Base-by-base conservation (phyloP, 64 coral and sea anemone species). In the Pocillopora damicornis region DNA sequence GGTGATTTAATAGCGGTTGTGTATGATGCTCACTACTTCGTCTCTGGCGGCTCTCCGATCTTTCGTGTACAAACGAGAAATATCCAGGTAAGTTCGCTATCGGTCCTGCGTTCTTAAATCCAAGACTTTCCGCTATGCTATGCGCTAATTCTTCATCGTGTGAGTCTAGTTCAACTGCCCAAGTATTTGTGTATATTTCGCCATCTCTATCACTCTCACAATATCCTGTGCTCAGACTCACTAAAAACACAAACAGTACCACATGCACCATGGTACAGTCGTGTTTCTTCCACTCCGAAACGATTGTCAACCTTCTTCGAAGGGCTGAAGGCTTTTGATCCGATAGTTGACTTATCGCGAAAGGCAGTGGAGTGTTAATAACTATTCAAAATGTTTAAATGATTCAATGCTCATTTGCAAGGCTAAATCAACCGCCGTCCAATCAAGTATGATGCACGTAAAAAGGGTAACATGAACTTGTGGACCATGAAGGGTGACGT, bases 151-250 rank as follows among this genome's bases (percentile, higher is more conserved):
- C 17, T 22, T 90, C 84, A 11, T 99, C 97, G 76, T 92, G 82
- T 5, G 87, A 26, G 67, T 92, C 90, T 1, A 99, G 79, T 91
- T 95, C 82, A 37, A 99, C 83, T 15, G 93, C 97, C 78, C 91
- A 89, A 25, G 87, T 35, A 20, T 96, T 86, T 1, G 81, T 93
- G 15, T 65, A 88, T 30, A 73, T 26, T 71, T 84, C 76, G 14
- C 75, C 78, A 35, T 77, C 76, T 25, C 38, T 45, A 62, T n/a
- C 68, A 17, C 60, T 68, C 9, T 87, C 80, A 60, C 37, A 58
- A 20, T 66, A 11, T 85, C 11, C n/a, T 58, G 12, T 51, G 65
- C 64, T 73, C 42, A 85, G 1, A 66, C 63, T 72, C 38, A 85
- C 56, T 57, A 85, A 63, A 45, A 85, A 38, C 20, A 63, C 63